These are phyloP conservation scores for Rambutsinella grinnellia DNA, from an alignment of 2,888 invertebrate species.

Conservation along the genomic window DNA sequence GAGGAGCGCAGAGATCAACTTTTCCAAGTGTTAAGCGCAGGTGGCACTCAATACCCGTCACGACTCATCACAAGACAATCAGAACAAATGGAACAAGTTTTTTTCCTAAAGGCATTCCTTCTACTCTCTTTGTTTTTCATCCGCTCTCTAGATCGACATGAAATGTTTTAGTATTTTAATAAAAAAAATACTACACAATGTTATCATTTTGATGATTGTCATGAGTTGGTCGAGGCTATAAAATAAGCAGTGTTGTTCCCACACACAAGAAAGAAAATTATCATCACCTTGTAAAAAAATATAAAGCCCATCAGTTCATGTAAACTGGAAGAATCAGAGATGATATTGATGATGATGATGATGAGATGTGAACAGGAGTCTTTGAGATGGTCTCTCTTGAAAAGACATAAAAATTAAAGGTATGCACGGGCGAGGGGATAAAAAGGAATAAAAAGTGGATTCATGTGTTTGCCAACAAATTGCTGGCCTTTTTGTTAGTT, in stretches of 20 bases:
- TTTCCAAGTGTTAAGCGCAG: slow-evolving; percentile 40
- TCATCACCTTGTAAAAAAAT: slow-evolving; percentile 34
- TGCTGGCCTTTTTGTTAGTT: slow-evolving; percentile 31
- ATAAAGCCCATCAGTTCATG: neutral
- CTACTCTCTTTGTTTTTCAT: slow-evolving; percentile 42
- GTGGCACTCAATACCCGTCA: slow-evolving; percentile 42
- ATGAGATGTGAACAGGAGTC: slow-evolving; percentile 6
- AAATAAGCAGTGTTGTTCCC: slow-evolving; percentile 51
- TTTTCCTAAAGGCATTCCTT: neutral
- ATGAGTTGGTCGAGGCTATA: slow-evolving; percentile 53
- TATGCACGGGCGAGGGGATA: neutral
- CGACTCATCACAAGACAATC: slow-evolving; percentile 50
- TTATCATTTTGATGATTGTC: slow-evolving; percentile 53
- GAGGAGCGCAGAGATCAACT: too few species aligned
- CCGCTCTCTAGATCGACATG: slow-evolving; percentile 27
- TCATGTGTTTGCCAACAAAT: slow-evolving; percentile 54
- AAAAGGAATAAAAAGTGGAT: slow-evolving; percentile 34
- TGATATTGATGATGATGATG: slow-evolving; percentile 33
- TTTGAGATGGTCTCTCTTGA: too few species aligned
- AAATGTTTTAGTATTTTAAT: slow-evolving; percentile 30
- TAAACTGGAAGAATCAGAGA: slow-evolving; percentile 35
- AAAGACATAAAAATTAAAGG: neutral
- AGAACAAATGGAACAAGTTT: slow-evolving; percentile 62
- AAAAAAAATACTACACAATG: slow-evolving; percentile 52
- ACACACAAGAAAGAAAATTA: slow-evolving; percentile 49